phyloP scores from a whole-genome alignment of 2,113 vertebrate genomes.

The Catharus fuscescens region DNA sequence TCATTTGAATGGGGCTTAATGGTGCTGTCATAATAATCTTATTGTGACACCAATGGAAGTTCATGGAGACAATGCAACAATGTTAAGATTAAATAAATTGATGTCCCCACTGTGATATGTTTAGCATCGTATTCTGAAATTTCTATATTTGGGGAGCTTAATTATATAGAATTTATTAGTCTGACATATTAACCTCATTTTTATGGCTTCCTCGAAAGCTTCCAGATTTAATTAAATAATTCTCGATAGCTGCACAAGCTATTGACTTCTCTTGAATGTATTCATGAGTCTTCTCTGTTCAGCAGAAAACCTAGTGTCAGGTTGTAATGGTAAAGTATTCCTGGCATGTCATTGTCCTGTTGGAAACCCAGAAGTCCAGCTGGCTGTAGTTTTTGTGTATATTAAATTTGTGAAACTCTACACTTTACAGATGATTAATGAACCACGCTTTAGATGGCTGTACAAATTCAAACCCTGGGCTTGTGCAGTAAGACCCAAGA shows the following conservation, averaged over 20 bases:
- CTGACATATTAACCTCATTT: conserved; percentile 70
- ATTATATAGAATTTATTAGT: conserved; percentile 69
- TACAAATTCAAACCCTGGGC: not conserved
- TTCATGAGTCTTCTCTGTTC: conserved; percentile 44
- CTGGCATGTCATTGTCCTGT: not conserved
- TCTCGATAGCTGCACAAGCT: conserved; percentile 31
- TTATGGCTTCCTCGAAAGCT: conserved; percentile 53
- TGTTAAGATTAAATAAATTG: conserved; percentile 74
- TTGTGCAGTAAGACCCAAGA: not conserved
- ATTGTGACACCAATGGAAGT: conserved; percentile 68
- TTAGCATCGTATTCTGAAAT: conserved; percentile 62
- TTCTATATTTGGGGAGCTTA: conserved; percentile 64
- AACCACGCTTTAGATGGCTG: not conserved
- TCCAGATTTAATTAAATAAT: conserved; percentile 66
- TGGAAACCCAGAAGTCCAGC: not conserved
- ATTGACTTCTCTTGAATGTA: conserved; percentile 47
- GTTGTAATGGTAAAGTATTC: conserved; percentile 22
- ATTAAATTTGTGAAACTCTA: not conserved
- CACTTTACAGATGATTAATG: not conserved
- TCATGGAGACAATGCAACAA: conserved; percentile 66
- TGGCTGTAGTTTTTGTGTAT: not conserved
- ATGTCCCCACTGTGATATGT: conserved; percentile 57
- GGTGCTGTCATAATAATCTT: conserved; percentile 70
- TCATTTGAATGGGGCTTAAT: conserved; percentile 69
- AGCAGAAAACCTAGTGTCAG: not conserved